Conservation (phyloP, 1,140 invertebrate species). For the Pristionchus pacificus region DNA sequence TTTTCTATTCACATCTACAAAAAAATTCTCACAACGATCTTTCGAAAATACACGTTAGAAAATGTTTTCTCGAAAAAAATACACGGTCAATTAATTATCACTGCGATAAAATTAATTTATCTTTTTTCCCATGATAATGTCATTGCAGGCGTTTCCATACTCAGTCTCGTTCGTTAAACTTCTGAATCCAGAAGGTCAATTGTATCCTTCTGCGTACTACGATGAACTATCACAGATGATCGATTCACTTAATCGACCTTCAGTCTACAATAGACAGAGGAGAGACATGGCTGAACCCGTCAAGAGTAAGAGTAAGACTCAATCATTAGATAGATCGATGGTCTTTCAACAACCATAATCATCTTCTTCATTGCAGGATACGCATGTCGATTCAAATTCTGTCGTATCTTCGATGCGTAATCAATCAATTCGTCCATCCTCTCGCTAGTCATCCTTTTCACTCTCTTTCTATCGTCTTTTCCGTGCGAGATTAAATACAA, state of each 20-base stretch:
- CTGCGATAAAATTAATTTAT: too few relatives aligned
- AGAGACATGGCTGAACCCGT: constrained; percentile 2
- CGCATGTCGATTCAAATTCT: constrained; percentile 45
- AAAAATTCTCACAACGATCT: too few relatives aligned
- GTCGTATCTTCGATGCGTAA: constrained; percentile 40
- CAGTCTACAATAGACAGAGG: neutral
- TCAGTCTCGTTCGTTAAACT: constrained; percentile 23
- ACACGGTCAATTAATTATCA: too few relatives aligned
- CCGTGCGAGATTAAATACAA: too few relatives aligned
- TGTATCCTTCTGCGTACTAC: constrained; percentile 10
- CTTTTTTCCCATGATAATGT: neutral
- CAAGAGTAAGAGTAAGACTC: constrained; percentile 11
- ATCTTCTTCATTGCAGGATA: constrained; percentile 31
- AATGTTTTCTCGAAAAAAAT: too few relatives aligned
- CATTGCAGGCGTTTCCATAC: constrained; percentile 33
- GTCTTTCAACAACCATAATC: neutral
- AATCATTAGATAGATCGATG: neutral
- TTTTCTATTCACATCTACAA: too few relatives aligned
- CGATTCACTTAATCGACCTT: constrained; percentile 17
- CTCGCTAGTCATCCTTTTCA: neutral
- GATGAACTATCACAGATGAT: constrained; percentile 26
- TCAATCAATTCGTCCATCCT: neutral
- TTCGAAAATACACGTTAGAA: too few relatives aligned
- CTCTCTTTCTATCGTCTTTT: constrained; percentile 15
- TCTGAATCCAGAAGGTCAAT: constrained; percentile 18